Conservation (phyloP, 1,140 invertebrate genomes). For the Cotesia vestalis region DNA sequence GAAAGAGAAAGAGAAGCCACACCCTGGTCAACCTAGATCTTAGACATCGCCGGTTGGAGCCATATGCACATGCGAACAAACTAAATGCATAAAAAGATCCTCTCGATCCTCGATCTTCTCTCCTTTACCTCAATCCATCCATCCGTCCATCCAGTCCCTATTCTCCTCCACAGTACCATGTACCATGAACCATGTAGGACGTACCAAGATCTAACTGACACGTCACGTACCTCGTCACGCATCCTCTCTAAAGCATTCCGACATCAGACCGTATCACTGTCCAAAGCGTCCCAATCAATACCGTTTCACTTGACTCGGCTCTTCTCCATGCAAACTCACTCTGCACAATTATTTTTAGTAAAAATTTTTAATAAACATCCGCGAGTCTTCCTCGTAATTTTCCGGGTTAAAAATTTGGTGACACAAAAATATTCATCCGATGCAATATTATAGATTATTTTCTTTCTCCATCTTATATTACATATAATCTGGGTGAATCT, state of each 20-base stretch:
- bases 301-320: constrained; percentile 14
- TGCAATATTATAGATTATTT: not conserved
- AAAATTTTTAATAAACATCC: not conserved
- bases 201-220: constrained; percentile 22
- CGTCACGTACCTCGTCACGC: constrained; percentile 36
- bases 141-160: not conserved
- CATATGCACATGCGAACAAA: constrained; percentile 22
- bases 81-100: not conserved
- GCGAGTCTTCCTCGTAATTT: too few species aligned
- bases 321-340: not conserved
- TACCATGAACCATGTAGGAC: not conserved
- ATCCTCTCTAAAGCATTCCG: constrained; percentile 33
- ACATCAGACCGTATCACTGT: constrained; percentile 17
- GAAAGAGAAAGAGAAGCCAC: constrained; percentile 51
- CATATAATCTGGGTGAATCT: not conserved
- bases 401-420: too few species aligned
- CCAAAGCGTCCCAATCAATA: constrained; percentile 29
- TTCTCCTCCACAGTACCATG: too few species aligned
- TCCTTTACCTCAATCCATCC: not conserved
- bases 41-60: constrained; percentile 11
- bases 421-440: too few species aligned
- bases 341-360: not conserved
- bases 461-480: not conserved
- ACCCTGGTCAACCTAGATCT: constrained; percentile 47
- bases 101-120: too few species aligned